A percentile compares a stretch with the other conserved stretches of the same genome.
phyloP scores from a whole-genome alignment of 92 coral and sea anemone species.

The Parazoanthus darwini region DNA sequence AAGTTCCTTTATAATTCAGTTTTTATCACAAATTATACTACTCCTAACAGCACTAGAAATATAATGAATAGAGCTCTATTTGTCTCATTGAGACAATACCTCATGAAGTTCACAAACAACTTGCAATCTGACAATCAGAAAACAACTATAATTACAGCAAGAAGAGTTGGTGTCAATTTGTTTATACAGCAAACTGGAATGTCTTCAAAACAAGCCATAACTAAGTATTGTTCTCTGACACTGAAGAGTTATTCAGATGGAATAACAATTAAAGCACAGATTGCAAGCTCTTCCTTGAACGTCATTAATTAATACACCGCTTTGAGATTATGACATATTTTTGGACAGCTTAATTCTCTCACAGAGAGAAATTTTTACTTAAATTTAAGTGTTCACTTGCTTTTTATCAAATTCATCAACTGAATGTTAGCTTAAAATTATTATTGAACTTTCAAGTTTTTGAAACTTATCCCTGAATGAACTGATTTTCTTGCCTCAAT shows the following conservation, averaged over 20 bases:
- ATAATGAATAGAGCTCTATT: not conserved
- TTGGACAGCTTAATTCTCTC: slow-evolving; percentile 51
- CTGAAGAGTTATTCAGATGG: not conserved
- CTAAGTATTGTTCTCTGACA: not conserved
- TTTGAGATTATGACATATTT: slow-evolving; percentile 32
- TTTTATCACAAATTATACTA: not conserved
- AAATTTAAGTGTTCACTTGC: slow-evolving; percentile 30
- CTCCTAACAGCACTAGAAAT: not conserved
- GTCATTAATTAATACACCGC: slow-evolving; percentile 10
- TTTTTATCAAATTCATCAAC: slow-evolving; percentile 8
- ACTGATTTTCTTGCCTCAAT: not conserved
- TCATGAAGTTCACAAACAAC: slow-evolving; percentile 34
- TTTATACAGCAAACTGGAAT: too few relatives aligned
- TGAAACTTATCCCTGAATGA: not conserved
- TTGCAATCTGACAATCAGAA: slow-evolving; percentile 13
- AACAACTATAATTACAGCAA: not conserved
- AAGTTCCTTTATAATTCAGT: not conserved
- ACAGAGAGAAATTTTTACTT: slow-evolving; percentile 64
- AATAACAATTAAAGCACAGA: not conserved
- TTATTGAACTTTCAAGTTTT: not conserved
- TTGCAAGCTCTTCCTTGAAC: slow-evolving; percentile 29
- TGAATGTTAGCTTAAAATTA: not conserved
- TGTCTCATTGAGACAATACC: slow-evolving; percentile 41
- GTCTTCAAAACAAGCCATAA: too few relatives aligned
- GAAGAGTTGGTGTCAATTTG: not conserved